Conservation (phyloP, 2,797 vertebrate species). For the Odontamblyopus lacepedii region DNA sequence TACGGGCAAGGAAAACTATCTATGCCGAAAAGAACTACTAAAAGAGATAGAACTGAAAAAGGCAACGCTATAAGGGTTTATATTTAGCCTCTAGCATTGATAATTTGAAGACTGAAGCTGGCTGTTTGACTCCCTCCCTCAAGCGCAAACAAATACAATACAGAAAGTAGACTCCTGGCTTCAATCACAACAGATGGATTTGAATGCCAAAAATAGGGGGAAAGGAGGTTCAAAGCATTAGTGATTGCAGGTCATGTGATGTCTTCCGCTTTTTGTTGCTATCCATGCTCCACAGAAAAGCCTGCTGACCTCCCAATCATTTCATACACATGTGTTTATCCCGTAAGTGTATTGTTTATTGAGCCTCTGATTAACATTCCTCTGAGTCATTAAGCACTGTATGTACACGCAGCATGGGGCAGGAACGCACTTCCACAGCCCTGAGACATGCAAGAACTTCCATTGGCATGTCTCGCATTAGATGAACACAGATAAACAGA, state of each 20-base stretch:
- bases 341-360: slow-evolving; percentile 72
- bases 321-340: slow-evolving; percentile 72
- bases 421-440: slow-evolving; percentile 61
- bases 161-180: slow-evolving; percentile 70
- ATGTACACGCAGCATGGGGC: slow-evolving; percentile 56
- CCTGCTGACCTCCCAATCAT: slow-evolving; percentile 51
- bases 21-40: slow-evolving; percentile 47
- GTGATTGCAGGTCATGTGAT: slow-evolving; percentile 41
- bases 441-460: slow-evolving; percentile 60
- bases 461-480: slow-evolving; percentile 52
- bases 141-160: slow-evolving; percentile 77
- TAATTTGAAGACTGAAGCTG: slow-evolving; percentile 66
- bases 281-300: slow-evolving; percentile 26
- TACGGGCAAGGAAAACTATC: slow-evolving; percentile 48
- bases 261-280: slow-evolving; percentile 41
- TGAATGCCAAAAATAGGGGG: slow-evolving; percentile 41
- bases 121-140: slow-evolving; percentile 51
- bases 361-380: slow-evolving; percentile 80
- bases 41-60: slow-evolving; percentile 35
- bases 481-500: slow-evolving; percentile 24
- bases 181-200: slow-evolving; percentile 57
- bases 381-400: slow-evolving; percentile 69
- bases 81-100: slow-evolving; percentile 45
- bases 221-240: slow-evolving; percentile 9
- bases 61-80: slow-evolving; percentile 41